A percentile compares a stretch with the other conserved stretches of the same genome.
These are phyloP conservation scores for Rhingia campestris DNA, from an alignment of 2,888 invertebrate genomes.

Conservation along the genomic window DNA sequence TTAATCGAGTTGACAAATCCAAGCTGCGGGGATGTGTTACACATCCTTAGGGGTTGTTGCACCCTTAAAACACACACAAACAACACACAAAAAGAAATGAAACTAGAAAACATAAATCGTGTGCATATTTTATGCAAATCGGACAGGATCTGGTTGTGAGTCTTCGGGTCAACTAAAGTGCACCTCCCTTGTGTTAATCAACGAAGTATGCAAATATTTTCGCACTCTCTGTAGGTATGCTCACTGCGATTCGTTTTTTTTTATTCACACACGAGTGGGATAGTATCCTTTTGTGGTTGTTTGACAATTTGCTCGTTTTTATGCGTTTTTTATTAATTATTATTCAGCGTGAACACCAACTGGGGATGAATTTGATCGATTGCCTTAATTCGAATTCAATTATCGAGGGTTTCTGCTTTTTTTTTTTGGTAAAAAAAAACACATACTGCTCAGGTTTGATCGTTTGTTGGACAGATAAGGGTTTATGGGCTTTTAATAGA, in stretches of 20 bases:
- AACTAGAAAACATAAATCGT: slow-evolving; percentile 22
- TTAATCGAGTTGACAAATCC: slow-evolving; percentile 68
- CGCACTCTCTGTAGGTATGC: slow-evolving; percentile 46
- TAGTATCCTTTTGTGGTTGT: slow-evolving; percentile 48
- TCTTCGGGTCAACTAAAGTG: slow-evolving; percentile 47
- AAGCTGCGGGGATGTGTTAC: slow-evolving; percentile 36
- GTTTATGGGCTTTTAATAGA: slow-evolving; percentile 63
- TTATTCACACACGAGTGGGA: neutral
- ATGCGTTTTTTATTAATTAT: slow-evolving; percentile 60
- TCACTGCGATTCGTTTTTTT: neutral
- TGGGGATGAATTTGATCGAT: slow-evolving; percentile 62
- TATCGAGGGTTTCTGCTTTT: slow-evolving; percentile 5
- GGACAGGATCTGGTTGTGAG: slow-evolving; percentile 13
- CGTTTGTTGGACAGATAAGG: slow-evolving; percentile 45
- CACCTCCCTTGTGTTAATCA: slow-evolving; percentile 54
- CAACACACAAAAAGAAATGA: slow-evolving; percentile 6
- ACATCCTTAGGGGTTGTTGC: slow-evolving; percentile 52
- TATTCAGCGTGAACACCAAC: slow-evolving; percentile 60
- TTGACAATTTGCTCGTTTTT: slow-evolving; percentile 56
- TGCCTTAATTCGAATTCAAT: slow-evolving; percentile 60
- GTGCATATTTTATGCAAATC: slow-evolving; percentile 70
- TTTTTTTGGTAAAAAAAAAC: slow-evolving; percentile 1
- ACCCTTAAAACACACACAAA: slow-evolving; percentile 15
- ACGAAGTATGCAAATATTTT: slow-evolving; percentile 71
- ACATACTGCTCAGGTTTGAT: neutral